A percentile compares a stretch with the other conserved stretches of the same genome.
These are phyloP conservation scores for Callaeas wilsoni DNA, from an alignment of 2,113 vertebrate genomes.

Conservation along the genomic window DNA sequence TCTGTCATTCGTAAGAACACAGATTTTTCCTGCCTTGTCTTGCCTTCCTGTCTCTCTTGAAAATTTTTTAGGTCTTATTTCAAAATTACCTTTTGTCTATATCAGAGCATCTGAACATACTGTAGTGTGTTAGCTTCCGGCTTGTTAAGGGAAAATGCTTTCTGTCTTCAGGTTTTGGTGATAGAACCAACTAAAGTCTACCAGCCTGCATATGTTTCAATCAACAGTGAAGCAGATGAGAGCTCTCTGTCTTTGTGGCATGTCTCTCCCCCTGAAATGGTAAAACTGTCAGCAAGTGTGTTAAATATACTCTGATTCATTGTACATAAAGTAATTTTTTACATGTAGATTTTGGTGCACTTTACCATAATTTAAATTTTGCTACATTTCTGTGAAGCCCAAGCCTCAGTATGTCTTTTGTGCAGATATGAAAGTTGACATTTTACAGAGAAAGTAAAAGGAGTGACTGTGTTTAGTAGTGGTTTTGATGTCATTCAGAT, in stretches of 20 bases:
- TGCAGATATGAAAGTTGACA: not conserved
- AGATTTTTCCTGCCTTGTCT: not conserved
- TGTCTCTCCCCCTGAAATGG: conserved; percentile 86
- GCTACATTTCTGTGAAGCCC: not conserved
- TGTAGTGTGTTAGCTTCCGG: not conserved
- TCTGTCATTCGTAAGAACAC: not conserved
- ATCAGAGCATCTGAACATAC: not conserved
- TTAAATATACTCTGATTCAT: not conserved
- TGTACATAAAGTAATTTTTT: not conserved
- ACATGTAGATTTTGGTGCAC: not conserved
- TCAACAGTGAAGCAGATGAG: conserved; percentile 92
- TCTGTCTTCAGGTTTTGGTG: conserved; percentile 84
- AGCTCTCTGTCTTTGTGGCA: conserved; percentile 91
- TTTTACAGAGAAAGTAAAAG: not conserved
- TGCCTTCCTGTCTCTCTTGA: not conserved
- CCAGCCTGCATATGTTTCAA: conserved; percentile 91
- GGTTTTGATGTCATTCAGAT: not conserved
- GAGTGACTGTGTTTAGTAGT: not conserved
- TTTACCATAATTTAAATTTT: not conserved
- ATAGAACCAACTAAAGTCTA: conserved; percentile 91
- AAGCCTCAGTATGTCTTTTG: not conserved
- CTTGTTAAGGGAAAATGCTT: not conserved
- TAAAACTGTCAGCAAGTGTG: conserved; percentile 49
- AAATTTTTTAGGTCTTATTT: not conserved
- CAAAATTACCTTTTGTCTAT: not conserved